These are phyloP conservation scores for Barbus barbus DNA, from an alignment of 2,113 vertebrate species.

Conservation along the genomic window DNA sequence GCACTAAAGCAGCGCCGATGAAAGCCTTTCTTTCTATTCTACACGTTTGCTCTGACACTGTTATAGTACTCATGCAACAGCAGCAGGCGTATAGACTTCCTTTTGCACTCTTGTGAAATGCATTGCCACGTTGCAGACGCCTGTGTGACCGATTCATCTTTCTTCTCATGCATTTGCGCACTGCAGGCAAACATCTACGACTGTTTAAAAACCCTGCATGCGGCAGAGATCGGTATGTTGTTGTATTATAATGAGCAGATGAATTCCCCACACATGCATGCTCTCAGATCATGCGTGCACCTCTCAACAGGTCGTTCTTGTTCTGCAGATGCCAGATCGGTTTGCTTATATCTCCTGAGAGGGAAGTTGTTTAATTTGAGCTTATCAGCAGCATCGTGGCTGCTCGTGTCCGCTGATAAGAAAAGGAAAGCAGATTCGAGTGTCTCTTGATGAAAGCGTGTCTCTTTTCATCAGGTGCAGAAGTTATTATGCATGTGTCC, in stretches of 20 bases:
- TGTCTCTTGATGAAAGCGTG: neutral
- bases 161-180: too few relatives aligned
- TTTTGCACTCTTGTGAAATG: too few relatives aligned
- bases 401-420: neutral
- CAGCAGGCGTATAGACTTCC: too few relatives aligned
- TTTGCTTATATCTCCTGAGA: too few relatives aligned
- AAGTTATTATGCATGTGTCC: constrained; percentile 97
- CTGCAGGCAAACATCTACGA: too few relatives aligned
- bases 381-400: too few relatives aligned
- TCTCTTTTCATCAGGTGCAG: constrained; percentile 80
- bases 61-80: neutral
- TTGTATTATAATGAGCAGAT: too few relatives aligned
- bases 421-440: neutral
- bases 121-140: too few relatives aligned
- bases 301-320: constrained; percentile 16
- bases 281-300: neutral
- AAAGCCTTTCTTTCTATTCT: too few relatives aligned
- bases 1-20: neutral
- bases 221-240: too few relatives aligned
- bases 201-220: neutral
- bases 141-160: too few relatives aligned
- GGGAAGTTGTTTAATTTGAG: neutral
- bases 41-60: neutral
- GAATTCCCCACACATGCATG: neutral
- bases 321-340: neutral